These are phyloP conservation scores for Linyphia triangularis DNA, from an alignment of 2,888 invertebrate genomes.

Conservation along the genomic window DNA sequence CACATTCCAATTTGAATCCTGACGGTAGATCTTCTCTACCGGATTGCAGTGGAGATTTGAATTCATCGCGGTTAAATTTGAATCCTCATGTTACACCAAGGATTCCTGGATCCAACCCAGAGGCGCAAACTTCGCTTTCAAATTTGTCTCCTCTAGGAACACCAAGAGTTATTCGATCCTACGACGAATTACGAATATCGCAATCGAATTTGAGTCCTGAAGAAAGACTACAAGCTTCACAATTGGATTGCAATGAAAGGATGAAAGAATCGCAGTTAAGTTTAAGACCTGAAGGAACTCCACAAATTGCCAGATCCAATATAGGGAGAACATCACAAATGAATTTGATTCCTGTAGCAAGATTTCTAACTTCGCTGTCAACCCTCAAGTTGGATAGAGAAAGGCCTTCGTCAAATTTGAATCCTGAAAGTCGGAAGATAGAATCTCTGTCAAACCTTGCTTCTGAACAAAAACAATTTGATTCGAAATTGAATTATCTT, in stretches of 20 bases:
- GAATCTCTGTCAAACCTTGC: background rate
- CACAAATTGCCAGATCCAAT: no score
- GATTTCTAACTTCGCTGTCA: background rate
- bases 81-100: background rate
- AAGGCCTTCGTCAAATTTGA: background rate
- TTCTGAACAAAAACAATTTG: background rate
- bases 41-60: background rate
- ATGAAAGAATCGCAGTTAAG: background rate
- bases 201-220: background rate
- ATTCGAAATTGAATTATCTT: background rate
- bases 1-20: background rate
- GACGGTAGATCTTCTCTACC: background rate
- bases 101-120: no score
- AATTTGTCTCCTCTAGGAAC: no score
- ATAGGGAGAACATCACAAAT: background rate
- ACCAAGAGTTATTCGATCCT: no score
- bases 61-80: background rate
- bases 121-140: no score
- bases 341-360: background rate
- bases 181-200: background rate
- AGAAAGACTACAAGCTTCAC: background rate
- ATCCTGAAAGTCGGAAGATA: background rate
- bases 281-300: background rate
- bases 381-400: background rate
- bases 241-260: background rate